Conservation (phyloP, 2,113 vertebrate genomes). For the Pitta sordida region DNA sequence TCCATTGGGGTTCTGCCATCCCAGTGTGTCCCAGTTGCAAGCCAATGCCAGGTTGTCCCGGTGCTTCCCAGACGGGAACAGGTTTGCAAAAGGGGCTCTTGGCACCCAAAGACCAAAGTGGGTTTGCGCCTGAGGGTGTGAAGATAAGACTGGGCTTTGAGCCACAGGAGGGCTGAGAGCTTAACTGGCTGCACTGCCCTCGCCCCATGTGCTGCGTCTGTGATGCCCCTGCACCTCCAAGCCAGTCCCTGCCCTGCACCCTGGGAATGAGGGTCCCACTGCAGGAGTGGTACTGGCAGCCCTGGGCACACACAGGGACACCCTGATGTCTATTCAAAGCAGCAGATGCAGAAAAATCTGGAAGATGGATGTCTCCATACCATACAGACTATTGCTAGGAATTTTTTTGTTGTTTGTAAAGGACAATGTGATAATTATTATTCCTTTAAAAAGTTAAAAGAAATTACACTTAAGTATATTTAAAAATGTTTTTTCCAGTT, state of each 20-base stretch:
- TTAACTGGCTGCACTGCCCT: neutral
- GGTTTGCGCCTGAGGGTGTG: neutral
- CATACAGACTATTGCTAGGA: conserved; percentile 61
- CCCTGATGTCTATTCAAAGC: conserved; percentile 10
- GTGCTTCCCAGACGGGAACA: neutral
- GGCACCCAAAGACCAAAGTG: neutral
- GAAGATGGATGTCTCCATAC: conserved; percentile 56
- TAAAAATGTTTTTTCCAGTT: conserved; percentile 55
- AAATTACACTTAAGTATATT: conserved; percentile 53
- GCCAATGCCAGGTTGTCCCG: neutral
- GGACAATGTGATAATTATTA: conserved; percentile 67
- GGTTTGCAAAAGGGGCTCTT: neutral
- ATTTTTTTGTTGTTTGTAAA: conserved; percentile 65
- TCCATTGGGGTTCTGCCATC: neutral
- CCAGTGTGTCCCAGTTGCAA: neutral
- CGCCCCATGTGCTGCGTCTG: neutral
- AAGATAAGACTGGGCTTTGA: neutral
- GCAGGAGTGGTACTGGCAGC: neutral
- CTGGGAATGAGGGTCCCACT: neutral
- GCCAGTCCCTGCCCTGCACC: neutral
- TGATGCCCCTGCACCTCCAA: neutral
- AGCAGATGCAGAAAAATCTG: conserved; percentile 48
- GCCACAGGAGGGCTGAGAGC: neutral
- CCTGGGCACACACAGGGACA: neutral
- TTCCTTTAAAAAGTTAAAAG: conserved; percentile 35